Base-by-base conservation (phyloP, 2,797 vertebrate genomes). In the Danionella dracula region DNA sequence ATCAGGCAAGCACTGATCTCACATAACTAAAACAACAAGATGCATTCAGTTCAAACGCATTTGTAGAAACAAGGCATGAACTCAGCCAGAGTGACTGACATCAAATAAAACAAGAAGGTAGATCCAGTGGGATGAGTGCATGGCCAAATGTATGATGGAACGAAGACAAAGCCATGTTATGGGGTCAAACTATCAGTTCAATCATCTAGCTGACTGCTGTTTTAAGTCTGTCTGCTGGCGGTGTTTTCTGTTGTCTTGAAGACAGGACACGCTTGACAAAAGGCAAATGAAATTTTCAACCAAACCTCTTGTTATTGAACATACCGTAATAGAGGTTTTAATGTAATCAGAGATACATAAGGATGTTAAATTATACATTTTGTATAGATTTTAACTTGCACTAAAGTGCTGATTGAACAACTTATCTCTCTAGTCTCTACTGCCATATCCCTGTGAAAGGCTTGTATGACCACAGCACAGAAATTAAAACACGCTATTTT, bases 111-210 rank as follows among this genome's bases (percentile, higher is more conserved):
- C 17, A 2, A 13, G 17, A 48, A 53, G 29, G 27, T 44, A 54
- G 29, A 56, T 56, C 49, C 53, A 49, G 27, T 42, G 61, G 53
- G 38, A 44, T 53, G 16, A 54, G 40, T 10, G 29, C 35, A 20
- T 54, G 49, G 54, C 49, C 49, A 54, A 19, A 17, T 32, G 54
- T 44, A 54, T 64, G 13, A 23, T 17, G 35, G 19, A 64, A 34
- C 50, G 21, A 64, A 64, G 29, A 45, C 40, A 53, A 32, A 19
- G 40, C 49, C 40, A 54, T 54, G 40, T 45, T 64, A 34, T 56
- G 38, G 19, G 61, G 27, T 34, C 56, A 59, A 32, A 45, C 56
- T 34, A 59, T 34, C 31, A 35, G 29, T 46, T 38, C 44, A 40
- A 9, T 45, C 44, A 45, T 64, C 44, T 35, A 54, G 38, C 41